A percentile compares a stretch with the other conserved stretches of the same genome.
Conservation (phyloP, 1,140 invertebrate genomes). For the Heliconius nattereri region DNA sequence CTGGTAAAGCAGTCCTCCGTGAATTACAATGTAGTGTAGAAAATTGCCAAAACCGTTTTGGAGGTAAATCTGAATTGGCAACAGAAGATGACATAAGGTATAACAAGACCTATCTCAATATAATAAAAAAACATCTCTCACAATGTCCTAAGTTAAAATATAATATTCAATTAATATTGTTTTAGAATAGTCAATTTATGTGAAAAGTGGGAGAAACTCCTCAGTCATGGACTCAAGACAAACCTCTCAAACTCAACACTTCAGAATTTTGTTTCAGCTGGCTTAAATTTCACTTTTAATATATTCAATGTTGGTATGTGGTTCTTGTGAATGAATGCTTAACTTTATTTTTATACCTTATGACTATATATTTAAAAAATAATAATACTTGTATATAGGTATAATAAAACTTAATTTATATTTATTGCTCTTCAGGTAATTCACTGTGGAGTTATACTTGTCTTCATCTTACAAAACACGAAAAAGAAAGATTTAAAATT, state of each 20-base stretch:
- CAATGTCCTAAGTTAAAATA: neutral
- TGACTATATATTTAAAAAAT: conserved; percentile 19
- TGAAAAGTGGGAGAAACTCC: conserved; percentile 85
- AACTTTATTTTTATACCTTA: neutral
- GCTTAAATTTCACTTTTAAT: conserved; percentile 79
- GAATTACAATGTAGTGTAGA: conserved; percentile 83
- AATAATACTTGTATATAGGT: too few species aligned
- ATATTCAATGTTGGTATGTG: conserved; percentile 76
- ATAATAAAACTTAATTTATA: neutral
- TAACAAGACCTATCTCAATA: neutral
- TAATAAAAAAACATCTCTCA: neutral
- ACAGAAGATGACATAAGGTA: conserved; percentile 91
- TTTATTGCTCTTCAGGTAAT: conserved; percentile 70
- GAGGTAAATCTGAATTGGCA: conserved; percentile 91
- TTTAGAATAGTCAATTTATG: conserved; percentile 82
- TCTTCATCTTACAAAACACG: conserved; percentile 91
- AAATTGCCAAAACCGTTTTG: conserved; percentile 90
- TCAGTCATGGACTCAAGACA: conserved; percentile 86
- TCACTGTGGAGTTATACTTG: conserved; percentile 87
- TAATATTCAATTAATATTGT: neutral
- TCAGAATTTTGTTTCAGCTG: conserved; percentile 73
- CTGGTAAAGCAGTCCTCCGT: conserved; percentile 55
- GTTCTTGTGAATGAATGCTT: conserved; percentile 5
- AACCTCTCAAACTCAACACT: conserved; percentile 73
- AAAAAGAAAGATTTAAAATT: conserved; percentile 91